phyloP scores from a whole-genome alignment of 2,113 vertebrate species.

The Syrrhaptes paradoxus region DNA sequence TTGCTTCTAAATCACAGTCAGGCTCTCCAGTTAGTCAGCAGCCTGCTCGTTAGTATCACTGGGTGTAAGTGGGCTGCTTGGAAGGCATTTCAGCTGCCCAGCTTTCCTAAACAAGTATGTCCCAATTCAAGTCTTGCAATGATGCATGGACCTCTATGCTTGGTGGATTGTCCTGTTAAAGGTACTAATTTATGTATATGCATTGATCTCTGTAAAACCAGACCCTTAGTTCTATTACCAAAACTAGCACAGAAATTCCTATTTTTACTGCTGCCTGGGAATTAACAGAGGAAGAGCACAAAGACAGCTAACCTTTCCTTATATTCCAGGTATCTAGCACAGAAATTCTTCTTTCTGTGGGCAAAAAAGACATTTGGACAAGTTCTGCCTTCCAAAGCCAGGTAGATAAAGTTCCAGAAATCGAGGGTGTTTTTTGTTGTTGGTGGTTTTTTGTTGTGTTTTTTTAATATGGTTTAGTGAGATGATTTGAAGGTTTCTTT shows the following conservation, averaged over 20 bases:
- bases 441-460: too few relatives aligned
- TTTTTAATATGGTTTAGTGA: neutral
- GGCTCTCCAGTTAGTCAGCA: neutral
- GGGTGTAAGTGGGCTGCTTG: neutral
- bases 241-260: neutral
- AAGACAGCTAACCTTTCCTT: neutral
- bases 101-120: neutral
- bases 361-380: slow-evolving; percentile 85
- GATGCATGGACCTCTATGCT: neutral
- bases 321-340: slow-evolving; percentile 81
- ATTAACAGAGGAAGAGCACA: neutral
- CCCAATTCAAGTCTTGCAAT: neutral
- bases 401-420: slow-evolving; percentile 72
- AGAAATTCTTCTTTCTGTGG: slow-evolving; percentile 91
- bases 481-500: neutral
- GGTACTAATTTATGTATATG: neutral
- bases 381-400: slow-evolving; percentile 82
- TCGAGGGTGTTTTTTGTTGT: neutral
- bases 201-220: neutral
- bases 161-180: neutral
- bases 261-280: neutral
- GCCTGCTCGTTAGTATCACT: neutral
- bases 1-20: neutral
- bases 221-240: neutral
- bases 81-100: neutral